A percentile compares a stretch with the other conserved stretches of the same genome.
phyloP scores from a whole-genome alignment of 2,113 vertebrate species.

The Periophthalmodon schlosseri region DNA sequence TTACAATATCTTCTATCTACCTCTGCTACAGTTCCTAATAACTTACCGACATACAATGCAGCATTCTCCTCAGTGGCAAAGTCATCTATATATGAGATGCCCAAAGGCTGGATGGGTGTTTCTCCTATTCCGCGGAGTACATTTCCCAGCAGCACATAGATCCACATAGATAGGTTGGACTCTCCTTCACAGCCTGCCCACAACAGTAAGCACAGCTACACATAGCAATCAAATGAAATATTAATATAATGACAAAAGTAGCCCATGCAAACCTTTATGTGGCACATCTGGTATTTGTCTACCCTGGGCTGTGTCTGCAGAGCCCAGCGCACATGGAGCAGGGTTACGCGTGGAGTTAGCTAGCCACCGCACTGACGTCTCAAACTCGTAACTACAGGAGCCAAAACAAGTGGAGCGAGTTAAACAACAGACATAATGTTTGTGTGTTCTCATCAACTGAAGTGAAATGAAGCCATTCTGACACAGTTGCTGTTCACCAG shows the following conservation, averaged over 20 bases:
- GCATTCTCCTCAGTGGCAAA: constrained; percentile 88
- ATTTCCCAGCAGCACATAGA: constrained; percentile 88
- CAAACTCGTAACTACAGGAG: constrained; percentile 81
- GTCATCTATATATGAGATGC: constrained; percentile 91
- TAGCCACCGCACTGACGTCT: constrained; percentile 75
- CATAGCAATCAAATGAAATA: too few relatives aligned
- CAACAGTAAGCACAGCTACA: not conserved
- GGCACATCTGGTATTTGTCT: constrained; percentile 57
- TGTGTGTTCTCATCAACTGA: too few relatives aligned
- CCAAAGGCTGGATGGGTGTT: constrained; percentile 87
- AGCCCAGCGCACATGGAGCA: constrained; percentile 78
- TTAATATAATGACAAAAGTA: not conserved
- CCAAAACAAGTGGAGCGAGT: constrained; percentile 30
- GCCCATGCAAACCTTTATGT: constrained; percentile 54
- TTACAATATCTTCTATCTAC: not conserved
- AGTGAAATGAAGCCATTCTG: too few relatives aligned
- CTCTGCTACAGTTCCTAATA: too few relatives aligned
- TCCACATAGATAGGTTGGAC: constrained; percentile 85
- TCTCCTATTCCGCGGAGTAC: constrained; percentile 90
- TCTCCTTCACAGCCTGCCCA: constrained; percentile 80
- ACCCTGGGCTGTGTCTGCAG: constrained; percentile 54
- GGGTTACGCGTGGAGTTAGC: constrained; percentile 78
- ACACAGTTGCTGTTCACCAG: too few relatives aligned
- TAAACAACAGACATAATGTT: not conserved
- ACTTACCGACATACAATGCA: constrained; percentile 90